Percentiles rank a stretch among this genome's conserved stretches.
Conservation (phyloP, 2,888 invertebrate genomes). For the Camponotus fellah region DNA sequence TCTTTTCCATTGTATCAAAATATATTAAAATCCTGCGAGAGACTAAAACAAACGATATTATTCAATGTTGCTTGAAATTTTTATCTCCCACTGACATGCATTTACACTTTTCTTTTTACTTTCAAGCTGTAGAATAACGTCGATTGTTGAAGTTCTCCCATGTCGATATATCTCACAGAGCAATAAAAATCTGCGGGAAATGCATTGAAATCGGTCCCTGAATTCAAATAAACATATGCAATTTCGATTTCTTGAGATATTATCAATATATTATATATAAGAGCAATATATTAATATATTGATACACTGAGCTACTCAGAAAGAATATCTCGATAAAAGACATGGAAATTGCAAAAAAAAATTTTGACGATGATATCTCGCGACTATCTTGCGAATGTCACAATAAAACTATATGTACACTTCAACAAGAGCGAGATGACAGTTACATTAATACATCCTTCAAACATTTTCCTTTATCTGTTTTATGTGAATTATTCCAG, state of each 20-base stretch:
- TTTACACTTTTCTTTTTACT: conserved; percentile 11
- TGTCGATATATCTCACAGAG: not conserved
- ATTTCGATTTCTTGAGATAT: not conserved
- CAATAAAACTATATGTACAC: not conserved
- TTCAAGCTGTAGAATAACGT: conserved; percentile 13
- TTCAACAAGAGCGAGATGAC: not conserved
- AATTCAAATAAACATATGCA: not conserved
- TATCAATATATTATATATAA: not conserved
- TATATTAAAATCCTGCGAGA: conserved; percentile 45
- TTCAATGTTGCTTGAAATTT: not conserved
- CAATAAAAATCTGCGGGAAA: conserved; percentile 25
- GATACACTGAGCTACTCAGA: no score
- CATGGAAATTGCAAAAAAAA: not conserved
- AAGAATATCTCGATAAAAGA: not conserved
- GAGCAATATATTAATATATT: no score
- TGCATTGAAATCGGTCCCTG: not conserved
- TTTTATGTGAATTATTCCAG: not conserved
- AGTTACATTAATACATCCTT: not conserved
- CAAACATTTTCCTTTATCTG: not conserved
- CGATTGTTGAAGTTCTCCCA: not conserved
- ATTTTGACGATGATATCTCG: not conserved
- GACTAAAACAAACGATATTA: conserved; percentile 16
- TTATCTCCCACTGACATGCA: not conserved
- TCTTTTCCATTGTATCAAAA: conserved; percentile 47
- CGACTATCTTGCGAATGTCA: not conserved